A percentile compares a stretch with the other conserved stretches of the same genome.
Conservation (phyloP, 2,797 vertebrate genomes). For the Helarctos malayanus region DNA sequence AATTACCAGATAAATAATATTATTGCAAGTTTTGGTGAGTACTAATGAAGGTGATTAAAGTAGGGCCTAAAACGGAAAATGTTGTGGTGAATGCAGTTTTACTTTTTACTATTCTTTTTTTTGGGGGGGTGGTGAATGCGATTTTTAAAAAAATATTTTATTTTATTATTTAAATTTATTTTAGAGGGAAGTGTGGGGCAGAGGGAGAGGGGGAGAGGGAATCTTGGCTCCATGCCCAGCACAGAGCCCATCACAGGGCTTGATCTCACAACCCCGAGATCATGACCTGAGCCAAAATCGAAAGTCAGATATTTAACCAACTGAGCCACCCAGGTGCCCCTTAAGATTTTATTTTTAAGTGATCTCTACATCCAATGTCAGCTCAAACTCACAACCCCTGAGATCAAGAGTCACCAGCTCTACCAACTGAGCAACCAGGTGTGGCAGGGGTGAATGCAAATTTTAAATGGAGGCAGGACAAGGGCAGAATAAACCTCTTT, state of each 20-base stretch:
- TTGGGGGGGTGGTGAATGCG: not conserved
- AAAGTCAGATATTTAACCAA: not conserved
- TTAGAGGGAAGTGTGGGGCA: not conserved
- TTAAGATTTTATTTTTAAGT: not conserved
- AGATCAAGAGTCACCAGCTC: not conserved
- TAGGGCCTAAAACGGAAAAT: not conserved
- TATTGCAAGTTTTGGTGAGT: not conserved
- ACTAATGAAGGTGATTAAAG: conserved; percentile 7
- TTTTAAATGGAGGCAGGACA: not conserved
- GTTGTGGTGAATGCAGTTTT: not conserved
- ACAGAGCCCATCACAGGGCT: not conserved
- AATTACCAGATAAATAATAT: conserved; percentile 46
- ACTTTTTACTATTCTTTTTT: not conserved
- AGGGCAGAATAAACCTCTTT: not conserved
- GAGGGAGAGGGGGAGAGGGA: not conserved
- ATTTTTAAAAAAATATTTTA: not conserved
- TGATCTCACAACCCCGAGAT: not conserved
- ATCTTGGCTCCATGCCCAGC: not conserved
- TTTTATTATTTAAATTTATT: not conserved
- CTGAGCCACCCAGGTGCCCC: not conserved
- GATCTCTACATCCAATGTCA: not conserved
- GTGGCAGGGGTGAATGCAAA: not conserved
- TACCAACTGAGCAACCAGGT: not conserved
- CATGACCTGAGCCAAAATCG: not conserved
- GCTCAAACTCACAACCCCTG: not conserved